phyloP scores from a whole-genome alignment of 1,140 invertebrate genomes.

The Odontomachus brunneus region DNA sequence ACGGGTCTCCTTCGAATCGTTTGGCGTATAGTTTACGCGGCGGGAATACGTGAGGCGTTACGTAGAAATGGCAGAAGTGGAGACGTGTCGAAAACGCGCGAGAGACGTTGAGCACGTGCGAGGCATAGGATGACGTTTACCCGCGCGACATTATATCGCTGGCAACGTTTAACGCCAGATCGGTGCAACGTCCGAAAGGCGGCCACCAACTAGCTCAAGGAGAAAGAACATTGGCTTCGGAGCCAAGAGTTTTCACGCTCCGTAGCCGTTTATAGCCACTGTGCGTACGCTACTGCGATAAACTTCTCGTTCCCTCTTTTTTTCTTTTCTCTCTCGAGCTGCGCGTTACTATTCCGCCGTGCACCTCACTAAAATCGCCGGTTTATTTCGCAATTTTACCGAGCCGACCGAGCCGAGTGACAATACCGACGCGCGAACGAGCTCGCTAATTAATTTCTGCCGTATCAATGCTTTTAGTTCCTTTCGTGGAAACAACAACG shows the following conservation, averaged over 20 bases:
- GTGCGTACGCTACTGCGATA: conserved; percentile 35
- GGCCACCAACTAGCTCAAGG: conserved; percentile 77
- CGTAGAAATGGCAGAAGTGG: neutral
- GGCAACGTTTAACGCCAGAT: conserved; percentile 63
- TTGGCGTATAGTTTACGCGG: neutral
- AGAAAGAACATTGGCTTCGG: conserved; percentile 77
- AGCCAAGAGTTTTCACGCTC: conserved; percentile 74
- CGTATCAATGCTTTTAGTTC: no score
- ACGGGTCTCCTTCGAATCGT: neutral
- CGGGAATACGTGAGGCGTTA: neutral
- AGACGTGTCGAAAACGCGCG: conserved; percentile 37
- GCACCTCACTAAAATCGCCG: conserved; percentile 21
- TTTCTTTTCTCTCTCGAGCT: neutral
- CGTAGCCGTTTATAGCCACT: conserved; percentile 47
- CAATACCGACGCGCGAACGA: neutral
- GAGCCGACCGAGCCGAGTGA: no score
- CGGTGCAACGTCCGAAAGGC: conserved; percentile 75
- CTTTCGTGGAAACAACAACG: no score
- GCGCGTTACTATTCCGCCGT: neutral
- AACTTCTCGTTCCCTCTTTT: conserved; percentile 24
- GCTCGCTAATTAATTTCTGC: no score
- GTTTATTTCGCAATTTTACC: conserved; percentile 23
- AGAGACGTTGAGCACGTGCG: conserved; percentile 45
- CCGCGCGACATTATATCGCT: conserved; percentile 59
- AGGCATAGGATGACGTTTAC: conserved; percentile 40